A percentile compares a stretch with the other conserved stretches of the same genome.
These are phyloP conservation scores for Neolamprologus longior DNA, from an alignment of 2,113 vertebrate genomes.

Conservation along the genomic window DNA sequence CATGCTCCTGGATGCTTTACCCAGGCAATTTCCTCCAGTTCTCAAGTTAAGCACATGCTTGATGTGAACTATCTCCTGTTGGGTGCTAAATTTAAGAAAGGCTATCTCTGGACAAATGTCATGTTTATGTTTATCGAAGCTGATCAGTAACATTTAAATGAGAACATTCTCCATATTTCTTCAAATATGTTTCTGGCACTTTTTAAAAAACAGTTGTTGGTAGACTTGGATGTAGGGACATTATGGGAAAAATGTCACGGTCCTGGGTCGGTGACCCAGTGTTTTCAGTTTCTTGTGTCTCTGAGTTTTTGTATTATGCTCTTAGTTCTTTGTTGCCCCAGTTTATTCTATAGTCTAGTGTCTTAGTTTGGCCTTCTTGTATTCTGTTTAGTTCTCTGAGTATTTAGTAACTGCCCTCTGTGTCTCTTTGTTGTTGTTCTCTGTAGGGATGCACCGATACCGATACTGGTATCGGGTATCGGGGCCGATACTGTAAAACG, in stretches of 20 bases:
- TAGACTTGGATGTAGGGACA: background rate
- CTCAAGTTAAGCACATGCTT: background rate
- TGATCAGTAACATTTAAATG: background rate
- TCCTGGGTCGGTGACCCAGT: no score
- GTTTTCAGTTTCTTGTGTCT: no score
- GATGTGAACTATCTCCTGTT: background rate
- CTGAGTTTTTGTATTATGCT: no score
- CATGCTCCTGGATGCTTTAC: background rate
- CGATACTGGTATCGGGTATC: no score
- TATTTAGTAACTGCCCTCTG: no score
- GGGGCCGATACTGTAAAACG: no score
- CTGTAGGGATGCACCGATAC: no score
- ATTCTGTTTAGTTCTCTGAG: no score
- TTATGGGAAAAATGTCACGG: background rate
- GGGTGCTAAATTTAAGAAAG: background rate
- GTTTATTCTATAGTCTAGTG: no score
- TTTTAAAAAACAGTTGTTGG: background rate
- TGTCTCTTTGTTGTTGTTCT: no score
- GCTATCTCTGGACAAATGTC: background rate
- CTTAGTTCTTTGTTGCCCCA: no score
- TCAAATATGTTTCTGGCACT: background rate
- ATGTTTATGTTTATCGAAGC: background rate
- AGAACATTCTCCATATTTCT: background rate
- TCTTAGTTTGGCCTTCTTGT: no score
- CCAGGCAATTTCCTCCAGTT: background rate